phyloP scores from a whole-genome alignment of 2,797 vertebrate species.

The Pseudomugil tenellus region DNA sequence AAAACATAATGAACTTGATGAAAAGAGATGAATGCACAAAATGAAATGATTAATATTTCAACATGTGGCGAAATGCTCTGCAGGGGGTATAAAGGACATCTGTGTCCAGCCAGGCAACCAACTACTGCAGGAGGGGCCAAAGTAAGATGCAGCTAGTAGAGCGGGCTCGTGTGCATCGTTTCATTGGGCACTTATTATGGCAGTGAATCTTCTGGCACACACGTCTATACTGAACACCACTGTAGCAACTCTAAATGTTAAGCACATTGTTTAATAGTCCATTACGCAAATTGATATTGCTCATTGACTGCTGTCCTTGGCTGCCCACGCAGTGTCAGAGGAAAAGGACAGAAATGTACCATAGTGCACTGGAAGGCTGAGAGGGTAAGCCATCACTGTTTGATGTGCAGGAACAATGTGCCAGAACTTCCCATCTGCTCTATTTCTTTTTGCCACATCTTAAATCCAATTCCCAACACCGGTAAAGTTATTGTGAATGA shows the following conservation, averaged over 20 bases:
- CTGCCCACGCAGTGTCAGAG: conserved; percentile 58
- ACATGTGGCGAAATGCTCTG: conserved; percentile 9
- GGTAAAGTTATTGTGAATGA: not conserved
- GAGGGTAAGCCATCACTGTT: conserved; percentile 24
- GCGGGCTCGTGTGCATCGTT: conserved; percentile 52
- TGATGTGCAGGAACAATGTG: conserved; percentile 22
- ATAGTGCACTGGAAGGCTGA: conserved; percentile 26
- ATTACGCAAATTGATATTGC: conserved; percentile 78
- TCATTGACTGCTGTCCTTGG: conserved; percentile 77
- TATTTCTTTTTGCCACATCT: not conserved
- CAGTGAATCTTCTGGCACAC: conserved; percentile 56
- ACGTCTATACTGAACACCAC: conserved; percentile 56
- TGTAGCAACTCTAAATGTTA: conserved; percentile 62
- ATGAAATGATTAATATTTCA: conserved; percentile 26
- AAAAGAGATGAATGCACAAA: conserved; percentile 11
- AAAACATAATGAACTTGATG: conserved; percentile 12
- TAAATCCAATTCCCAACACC: not conserved
- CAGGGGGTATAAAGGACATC: conserved; percentile 19
- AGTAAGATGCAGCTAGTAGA: conserved; percentile 41
- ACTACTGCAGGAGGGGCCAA: conserved; percentile 28
- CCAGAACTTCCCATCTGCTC: conserved; percentile 44
- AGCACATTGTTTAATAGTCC: conserved; percentile 77
- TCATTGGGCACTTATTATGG: conserved; percentile 46
- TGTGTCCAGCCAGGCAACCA: conserved; percentile 29
- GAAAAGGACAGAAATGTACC: conserved; percentile 52